phyloP scores from a whole-genome alignment of 2,113 vertebrate genomes.

The Seriola aureovittata region DNA sequence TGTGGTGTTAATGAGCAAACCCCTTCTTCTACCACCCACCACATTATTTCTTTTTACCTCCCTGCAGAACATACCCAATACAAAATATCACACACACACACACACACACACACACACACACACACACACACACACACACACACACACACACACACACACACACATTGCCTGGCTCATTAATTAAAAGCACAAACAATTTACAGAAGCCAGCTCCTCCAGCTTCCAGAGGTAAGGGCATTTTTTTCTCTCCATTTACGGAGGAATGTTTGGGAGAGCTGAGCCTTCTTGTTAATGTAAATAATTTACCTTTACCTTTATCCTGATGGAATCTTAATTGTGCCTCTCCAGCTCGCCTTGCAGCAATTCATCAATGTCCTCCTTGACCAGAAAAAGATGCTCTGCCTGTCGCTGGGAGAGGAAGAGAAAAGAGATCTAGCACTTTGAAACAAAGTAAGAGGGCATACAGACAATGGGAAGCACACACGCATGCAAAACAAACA shows the following conservation, averaged over 20 bases:
- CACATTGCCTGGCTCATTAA: constrained; percentile 70
- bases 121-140: not conserved
- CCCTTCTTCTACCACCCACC: constrained; percentile 30
- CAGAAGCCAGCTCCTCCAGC: constrained; percentile 51
- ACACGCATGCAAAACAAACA: constrained; percentile 36
- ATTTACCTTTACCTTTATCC: constrained; percentile 88
- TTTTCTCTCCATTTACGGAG: constrained; percentile 59
- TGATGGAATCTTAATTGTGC: constrained; percentile 89
- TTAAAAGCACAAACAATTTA: constrained; percentile 79
- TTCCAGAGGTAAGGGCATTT: constrained; percentile 38
- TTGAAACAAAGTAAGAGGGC: constrained; percentile 64
- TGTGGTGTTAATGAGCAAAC: constrained; percentile 47
- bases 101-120: not conserved
- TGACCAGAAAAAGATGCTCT: constrained; percentile 69
- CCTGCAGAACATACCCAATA: constrained; percentile 7
- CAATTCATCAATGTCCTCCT: constrained; percentile 83
- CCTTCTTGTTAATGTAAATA: constrained; percentile 85
- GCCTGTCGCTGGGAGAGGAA: constrained; percentile 49
- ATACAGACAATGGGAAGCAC: constrained; percentile 42
- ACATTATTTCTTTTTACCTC: constrained; percentile 41
- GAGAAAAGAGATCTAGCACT: constrained; percentile 30
- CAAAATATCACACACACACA: not conserved
- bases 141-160: constrained; percentile 14
- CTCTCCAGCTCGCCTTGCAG: constrained; percentile 72
- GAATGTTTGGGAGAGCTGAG: constrained; percentile 72